Percentiles rank a stretch among this genome's conserved stretches.
Conservation (phyloP, 37 sponge, comb jelly and placozoan species). For the Sycon ciliatum region DNA sequence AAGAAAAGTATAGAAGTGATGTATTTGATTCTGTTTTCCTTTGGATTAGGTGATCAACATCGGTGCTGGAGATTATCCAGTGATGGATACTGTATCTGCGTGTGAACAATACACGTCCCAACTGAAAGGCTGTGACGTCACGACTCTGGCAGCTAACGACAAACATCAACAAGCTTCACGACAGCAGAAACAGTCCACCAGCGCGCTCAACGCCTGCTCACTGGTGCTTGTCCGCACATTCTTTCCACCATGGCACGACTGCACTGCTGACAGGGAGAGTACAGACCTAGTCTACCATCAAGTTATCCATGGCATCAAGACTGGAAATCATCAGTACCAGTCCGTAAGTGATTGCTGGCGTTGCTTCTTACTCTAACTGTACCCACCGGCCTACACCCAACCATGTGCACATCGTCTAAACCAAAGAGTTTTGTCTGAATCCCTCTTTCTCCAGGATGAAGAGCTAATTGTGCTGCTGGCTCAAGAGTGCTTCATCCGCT, state of each 20-base stretch:
- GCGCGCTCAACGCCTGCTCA: background rate
- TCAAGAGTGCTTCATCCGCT: conserved; percentile 2
- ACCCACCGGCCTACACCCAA: too few species aligned
- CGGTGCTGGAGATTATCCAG: background rate
- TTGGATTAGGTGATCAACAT: background rate
- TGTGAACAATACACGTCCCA: background rate
- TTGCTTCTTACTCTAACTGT: too few species aligned
- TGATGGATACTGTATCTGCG: conserved; percentile 1
- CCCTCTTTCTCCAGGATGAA: background rate
- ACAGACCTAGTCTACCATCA: conserved; percentile 3
- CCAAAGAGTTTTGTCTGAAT: too few species aligned
- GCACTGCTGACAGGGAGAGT: background rate
- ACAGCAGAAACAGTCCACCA: too few species aligned
- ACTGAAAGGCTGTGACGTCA: background rate
- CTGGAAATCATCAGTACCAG: background rate
- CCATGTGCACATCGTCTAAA: too few species aligned
- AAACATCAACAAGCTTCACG: background rate
- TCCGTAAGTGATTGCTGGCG: background rate
- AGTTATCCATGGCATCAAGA: background rate
- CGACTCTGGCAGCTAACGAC: background rate
- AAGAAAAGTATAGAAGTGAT: too few species aligned
- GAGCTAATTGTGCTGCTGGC: background rate
- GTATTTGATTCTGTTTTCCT: too few species aligned
- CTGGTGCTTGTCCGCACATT: background rate
- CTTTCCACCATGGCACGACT: conserved; percentile 2